Base-by-base conservation (phyloP, 2,113 vertebrate species). In the Semicossyphus pulcher region DNA sequence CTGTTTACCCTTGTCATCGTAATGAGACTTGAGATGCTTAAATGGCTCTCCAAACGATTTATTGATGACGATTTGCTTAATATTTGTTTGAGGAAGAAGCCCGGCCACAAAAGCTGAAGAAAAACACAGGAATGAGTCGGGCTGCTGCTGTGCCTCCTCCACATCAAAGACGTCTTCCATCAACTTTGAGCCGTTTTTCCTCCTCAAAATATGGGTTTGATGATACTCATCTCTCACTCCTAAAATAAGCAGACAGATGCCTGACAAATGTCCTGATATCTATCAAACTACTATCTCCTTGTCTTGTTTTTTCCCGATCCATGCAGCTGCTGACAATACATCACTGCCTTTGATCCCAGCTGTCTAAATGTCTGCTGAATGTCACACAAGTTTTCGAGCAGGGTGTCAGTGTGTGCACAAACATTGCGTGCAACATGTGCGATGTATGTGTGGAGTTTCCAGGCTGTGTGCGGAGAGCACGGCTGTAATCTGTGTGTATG, bases 181-280 rank as follows among this genome's bases (percentile, higher is more conserved):
- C 84, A 83, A 78, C 39, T 82, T 36, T 29, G 54, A 83, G 70
- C 61, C 44, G 10, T 78, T 82, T 76, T 56, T 59, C 54, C 64
- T 57, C 58, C 65, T 51, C 72, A 79, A 85, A 91, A 90, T 88
- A 86, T 80, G 77, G 84, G 88, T 85, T 76, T 86, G 78, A 87
- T 84, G 81, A 84, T 86, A 75, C 78, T 85, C 89, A 91, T 90
- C 86, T 84, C 80, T 89, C 87, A 85, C 62, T 59, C 45, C 80
- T 66, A 87, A 91, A 91, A 88, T 89, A 91, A 89, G 85, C 84
- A 83, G 89, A 89, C 80, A 72, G 76, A 90, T 84, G 88, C 75
- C 85, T 88, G 86, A 88, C 82, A 87, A 88, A 91, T 89, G 82
- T 86, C 76, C 78, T 54, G 83, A 87, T 86, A 83, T 86, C 81